Percentiles rank a stretch among this genome's conserved stretches.
These are phyloP conservation scores for Parnassius orleans DNA, from an alignment of 2,888 invertebrate species.

Conservation along the genomic window DNA sequence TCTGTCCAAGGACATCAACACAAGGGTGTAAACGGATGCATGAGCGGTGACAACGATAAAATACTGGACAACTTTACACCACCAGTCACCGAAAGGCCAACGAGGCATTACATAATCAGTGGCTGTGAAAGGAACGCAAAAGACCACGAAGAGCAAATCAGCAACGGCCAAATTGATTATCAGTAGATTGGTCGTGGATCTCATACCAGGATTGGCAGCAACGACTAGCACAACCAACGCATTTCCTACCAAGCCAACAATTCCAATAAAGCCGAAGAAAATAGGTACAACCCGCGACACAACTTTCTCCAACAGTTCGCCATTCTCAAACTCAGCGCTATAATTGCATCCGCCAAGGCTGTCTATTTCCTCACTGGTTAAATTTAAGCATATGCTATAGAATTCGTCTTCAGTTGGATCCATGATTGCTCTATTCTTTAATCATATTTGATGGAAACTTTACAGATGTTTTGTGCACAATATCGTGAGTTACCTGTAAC, in stretches of 20 bases:
- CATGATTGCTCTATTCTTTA: slow-evolving; percentile 45
- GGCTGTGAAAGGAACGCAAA: slow-evolving; percentile 97
- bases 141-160: slow-evolving; percentile 94
- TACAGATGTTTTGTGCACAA: slow-evolving; percentile 38
- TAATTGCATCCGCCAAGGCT: slow-evolving; percentile 62
- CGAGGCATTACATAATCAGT: slow-evolving; percentile 92
- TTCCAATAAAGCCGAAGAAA: slow-evolving; percentile 91
- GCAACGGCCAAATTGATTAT: slow-evolving; percentile 95
- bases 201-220: slow-evolving; percentile 91
- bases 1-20: slow-evolving; percentile 95
- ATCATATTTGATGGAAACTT: slow-evolving; percentile 26
- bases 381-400: slow-evolving; percentile 66
- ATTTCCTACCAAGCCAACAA: slow-evolving; percentile 94
- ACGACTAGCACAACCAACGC: slow-evolving; percentile 94
- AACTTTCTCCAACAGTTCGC: slow-evolving; percentile 81
- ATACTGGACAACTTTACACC: slow-evolving; percentile 95
- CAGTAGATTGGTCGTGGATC: slow-evolving; percentile 94
- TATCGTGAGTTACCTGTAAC: slow-evolving; percentile 50
- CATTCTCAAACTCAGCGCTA: slow-evolving; percentile 69
- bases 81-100: slow-evolving; percentile 95
- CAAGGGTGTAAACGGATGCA: slow-evolving; percentile 95
- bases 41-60: slow-evolving; percentile 95
- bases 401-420: slow-evolving; percentile 71
- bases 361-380: slow-evolving; percentile 58
- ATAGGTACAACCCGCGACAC: slow-evolving; percentile 88